A percentile compares a stretch with the other conserved stretches of the same genome.
Evolutionary conservation across 2,113 vertebrate species (phyloP).

Genomic region (Laticauda laticaudata): DNA sequence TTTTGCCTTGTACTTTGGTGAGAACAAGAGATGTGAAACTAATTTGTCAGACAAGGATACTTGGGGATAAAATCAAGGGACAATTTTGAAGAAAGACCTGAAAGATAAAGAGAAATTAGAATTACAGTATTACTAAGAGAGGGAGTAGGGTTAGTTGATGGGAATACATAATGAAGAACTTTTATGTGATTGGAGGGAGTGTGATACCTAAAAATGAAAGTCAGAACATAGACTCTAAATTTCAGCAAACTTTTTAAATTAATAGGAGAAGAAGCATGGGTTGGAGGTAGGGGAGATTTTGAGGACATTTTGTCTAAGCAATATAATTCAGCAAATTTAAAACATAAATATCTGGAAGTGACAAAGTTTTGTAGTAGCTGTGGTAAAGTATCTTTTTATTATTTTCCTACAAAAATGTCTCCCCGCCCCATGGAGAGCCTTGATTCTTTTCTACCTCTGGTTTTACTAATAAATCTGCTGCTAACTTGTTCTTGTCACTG

Average conservation of each 20-base stretch:
- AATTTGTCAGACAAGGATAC: neutral
- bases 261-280: neutral
- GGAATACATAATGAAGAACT: neutral
- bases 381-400: neutral
- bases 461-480: neutral
- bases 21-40: neutral
- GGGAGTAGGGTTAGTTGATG: neutral
- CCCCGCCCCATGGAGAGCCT: neutral
- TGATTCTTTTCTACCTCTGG: neutral
- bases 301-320: neutral
- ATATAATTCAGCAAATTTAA: neutral
- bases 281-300: neutral
- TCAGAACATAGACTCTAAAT: neutral
- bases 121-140: neutral
- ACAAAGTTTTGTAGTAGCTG: neutral
- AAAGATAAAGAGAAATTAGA: neutral
- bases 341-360: neutral
- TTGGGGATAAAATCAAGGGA: neutral
- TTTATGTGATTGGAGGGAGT: neutral
- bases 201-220: neutral
- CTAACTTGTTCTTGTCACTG: neutral
- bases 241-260: neutral
- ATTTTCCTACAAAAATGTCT: neutral
- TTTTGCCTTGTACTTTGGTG: constrained; percentile 2
- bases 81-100: neutral